phyloP scores from a whole-genome alignment of 2,113 vertebrate genomes.

The Sander lucioperca region DNA sequence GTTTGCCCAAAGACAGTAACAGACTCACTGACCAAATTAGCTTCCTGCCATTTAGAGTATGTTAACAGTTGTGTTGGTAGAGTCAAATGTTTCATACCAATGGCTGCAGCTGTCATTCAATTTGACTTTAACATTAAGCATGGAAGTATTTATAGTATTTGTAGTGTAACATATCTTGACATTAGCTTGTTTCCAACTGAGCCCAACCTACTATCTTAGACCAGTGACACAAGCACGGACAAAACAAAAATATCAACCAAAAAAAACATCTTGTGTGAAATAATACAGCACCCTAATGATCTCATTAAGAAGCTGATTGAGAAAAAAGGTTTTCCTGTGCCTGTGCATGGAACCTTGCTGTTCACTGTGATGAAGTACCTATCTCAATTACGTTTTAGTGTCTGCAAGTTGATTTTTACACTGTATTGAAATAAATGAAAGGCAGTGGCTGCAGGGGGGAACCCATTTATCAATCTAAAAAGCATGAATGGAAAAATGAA shows the following conservation, averaged over 20 bases:
- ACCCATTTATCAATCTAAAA: conserved; percentile 37
- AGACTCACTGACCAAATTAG: too few relatives aligned
- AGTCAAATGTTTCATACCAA: not conserved
- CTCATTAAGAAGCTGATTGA: not conserved
- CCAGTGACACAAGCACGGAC: not conserved
- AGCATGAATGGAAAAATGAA: conserved; percentile 29
- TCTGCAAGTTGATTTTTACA: conserved; percentile 22
- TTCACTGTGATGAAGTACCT: conserved; percentile 33
- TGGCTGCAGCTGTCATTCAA: not conserved
- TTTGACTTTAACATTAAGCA: not conserved
- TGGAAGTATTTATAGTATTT: not conserved
- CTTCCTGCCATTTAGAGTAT: not conserved
- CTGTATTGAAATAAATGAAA: conserved; percentile 52
- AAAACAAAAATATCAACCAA: not conserved
- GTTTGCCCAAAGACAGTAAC: too few relatives aligned
- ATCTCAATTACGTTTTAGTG: conserved; percentile 36
- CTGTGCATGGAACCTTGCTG: not conserved
- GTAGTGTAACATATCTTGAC: not conserved
- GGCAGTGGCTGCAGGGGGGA: conserved; percentile 13
- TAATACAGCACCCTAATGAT: not conserved
- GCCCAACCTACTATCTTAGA: not conserved
- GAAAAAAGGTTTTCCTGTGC: not conserved
- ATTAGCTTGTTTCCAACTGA: not conserved
- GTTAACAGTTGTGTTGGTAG: not conserved
- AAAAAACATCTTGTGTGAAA: not conserved